A percentile compares a stretch with the other conserved stretches of the same genome.
phyloP scores from a whole-genome alignment of 2,888 invertebrate species.

The Trissolcus japonicus region DNA sequence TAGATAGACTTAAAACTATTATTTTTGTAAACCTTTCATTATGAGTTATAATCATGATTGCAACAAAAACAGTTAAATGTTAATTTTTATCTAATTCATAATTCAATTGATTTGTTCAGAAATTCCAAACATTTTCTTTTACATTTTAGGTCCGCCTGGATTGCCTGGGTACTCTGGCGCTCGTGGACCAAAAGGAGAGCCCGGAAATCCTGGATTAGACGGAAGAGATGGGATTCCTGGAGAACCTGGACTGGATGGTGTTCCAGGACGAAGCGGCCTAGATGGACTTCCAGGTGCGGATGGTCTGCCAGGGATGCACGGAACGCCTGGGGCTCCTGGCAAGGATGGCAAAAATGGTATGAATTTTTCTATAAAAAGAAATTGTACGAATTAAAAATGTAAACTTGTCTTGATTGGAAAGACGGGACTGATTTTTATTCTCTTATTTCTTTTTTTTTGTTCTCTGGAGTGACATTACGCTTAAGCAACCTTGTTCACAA shows the following conservation, averaged over 20 bases:
- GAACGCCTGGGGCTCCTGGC: slow-evolving; percentile 82
- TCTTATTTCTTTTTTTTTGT: no score
- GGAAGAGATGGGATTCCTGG: slow-evolving; percentile 94
- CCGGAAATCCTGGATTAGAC: slow-evolving; percentile 85
- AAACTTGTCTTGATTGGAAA: no score
- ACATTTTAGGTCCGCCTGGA: slow-evolving; percentile 75
- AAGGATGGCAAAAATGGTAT: slow-evolving; percentile 84
- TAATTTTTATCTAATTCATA: no score
- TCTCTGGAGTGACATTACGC: no score
- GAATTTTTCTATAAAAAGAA: slow-evolving; percentile 33
- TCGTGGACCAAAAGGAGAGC: slow-evolving; percentile 81
- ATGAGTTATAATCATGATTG: no score
- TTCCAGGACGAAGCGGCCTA: slow-evolving; percentile 89
- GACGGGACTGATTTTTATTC: no score
- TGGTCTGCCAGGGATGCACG: slow-evolving; percentile 86
- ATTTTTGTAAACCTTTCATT: no score
- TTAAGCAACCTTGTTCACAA: no score
- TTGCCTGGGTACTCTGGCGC: slow-evolving; percentile 80
- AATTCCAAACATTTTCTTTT: no score
- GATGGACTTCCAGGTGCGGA: slow-evolving; percentile 85
- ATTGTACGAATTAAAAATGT: background rate
- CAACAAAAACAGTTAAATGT: no score
- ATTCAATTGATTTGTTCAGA: no score
- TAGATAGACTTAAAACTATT: no score
- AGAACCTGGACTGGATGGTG: slow-evolving; percentile 91